Percentiles rank a stretch among this genome's conserved stretches.
Evolutionary conservation across 2,888 invertebrate species (phyloP).

Genomic region (Griposia aprilina): DNA sequence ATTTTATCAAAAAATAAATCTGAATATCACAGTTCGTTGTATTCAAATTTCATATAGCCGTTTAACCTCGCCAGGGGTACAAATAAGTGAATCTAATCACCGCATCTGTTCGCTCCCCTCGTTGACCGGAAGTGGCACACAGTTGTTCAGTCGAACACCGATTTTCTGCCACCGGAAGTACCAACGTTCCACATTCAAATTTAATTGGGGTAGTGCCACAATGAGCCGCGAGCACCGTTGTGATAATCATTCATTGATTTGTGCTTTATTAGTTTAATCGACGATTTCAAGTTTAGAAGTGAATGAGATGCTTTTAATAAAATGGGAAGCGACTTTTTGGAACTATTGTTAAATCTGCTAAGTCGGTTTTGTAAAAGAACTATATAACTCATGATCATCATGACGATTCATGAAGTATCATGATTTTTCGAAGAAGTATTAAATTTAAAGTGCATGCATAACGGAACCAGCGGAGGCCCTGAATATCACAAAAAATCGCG

Average conservation of each 20-base stretch:
- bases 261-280: constrained; percentile 62
- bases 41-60: constrained; percentile 78
- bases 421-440: not conserved
- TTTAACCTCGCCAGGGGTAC: constrained; percentile 81
- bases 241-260: constrained; percentile 72
- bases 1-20: not conserved
- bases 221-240: constrained; percentile 78
- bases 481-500: not conserved
- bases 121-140: constrained; percentile 89
- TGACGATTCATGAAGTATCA: too few species aligned
- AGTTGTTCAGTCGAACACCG: constrained; percentile 88
- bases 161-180: constrained; percentile 90
- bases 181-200: constrained; percentile 89
- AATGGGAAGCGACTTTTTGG: constrained; percentile 21
- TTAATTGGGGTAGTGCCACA: constrained; percentile 87
- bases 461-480: not conserved
- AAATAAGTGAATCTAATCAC: constrained; percentile 87
- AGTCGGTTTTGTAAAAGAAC: not conserved
- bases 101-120: constrained; percentile 88
- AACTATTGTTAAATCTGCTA: not conserved
- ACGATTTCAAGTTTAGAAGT: constrained; percentile 33
- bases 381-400: too few species aligned
- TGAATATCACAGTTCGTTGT: constrained; percentile 49
- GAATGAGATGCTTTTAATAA: constrained; percentile 25
- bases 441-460: not conserved